Evolutionary conservation across 2,888 invertebrate species (phyloP).

Genomic region (Cerceris rybyensis): DNA sequence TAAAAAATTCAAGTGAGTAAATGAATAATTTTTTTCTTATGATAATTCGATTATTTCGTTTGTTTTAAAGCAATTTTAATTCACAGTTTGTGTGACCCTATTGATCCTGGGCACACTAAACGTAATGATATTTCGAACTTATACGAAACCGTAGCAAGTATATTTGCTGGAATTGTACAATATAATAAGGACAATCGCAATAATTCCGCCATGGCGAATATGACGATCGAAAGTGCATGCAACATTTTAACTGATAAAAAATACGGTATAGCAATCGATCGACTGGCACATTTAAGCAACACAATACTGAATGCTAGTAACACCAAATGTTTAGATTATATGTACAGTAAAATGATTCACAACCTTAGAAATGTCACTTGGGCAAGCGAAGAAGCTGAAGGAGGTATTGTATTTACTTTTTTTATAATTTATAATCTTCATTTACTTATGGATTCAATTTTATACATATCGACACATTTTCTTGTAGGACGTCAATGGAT

Average conservation of each 20-base stretch:
- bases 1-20: constrained; percentile 87
- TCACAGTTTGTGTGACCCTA: constrained; percentile 88
- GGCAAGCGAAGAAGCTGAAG: constrained; percentile 85
- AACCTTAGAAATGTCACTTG: constrained; percentile 87
- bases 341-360: constrained; percentile 89
- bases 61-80: constrained; percentile 1
- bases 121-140: constrained; percentile 89
- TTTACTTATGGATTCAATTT: background rate
- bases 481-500: constrained; percentile 91
- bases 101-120: constrained; percentile 85
- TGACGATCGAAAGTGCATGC: constrained; percentile 93
- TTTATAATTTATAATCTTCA: background rate
- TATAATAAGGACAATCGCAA: constrained; percentile 96
- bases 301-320: constrained; percentile 86
- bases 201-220: constrained; percentile 84
- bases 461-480: background rate
- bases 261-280: constrained; percentile 85
- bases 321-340: constrained; percentile 92
- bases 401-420: constrained; percentile 81
- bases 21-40: background rate
- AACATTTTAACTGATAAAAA: constrained; percentile 87
- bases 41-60: background rate
- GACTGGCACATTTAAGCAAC: constrained; percentile 89
- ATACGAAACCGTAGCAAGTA: constrained; percentile 90
- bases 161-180: constrained; percentile 95